Evolutionary conservation across 2,797 vertebrate genomes (phyloP).

Genomic region (Gallirallus australis): DNA sequence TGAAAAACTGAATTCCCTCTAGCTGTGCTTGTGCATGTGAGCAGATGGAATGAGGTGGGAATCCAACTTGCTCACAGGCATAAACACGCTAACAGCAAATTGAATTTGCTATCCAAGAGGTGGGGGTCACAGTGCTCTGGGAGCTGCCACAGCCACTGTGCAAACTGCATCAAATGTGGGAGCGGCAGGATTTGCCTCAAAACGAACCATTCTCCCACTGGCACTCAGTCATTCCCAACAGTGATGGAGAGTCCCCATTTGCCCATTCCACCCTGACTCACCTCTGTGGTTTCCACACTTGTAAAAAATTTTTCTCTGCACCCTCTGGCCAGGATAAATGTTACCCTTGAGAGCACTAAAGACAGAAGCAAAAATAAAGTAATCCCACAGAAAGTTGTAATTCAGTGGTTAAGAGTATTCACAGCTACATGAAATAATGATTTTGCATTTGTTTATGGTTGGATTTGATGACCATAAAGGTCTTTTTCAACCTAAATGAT

Average conservation of each 20-base stretch:
- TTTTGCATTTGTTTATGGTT: neutral
- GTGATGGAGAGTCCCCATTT: neutral
- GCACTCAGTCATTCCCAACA: neutral
- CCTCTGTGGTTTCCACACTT: neutral
- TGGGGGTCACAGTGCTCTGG: neutral
- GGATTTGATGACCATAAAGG: neutral
- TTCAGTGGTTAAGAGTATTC: neutral
- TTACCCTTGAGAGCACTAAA: neutral
- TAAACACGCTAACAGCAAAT: constrained; percentile 34
- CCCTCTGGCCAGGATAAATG: neutral
- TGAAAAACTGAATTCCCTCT: constrained; percentile 19
- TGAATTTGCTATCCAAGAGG: neutral
- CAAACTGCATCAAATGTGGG: neutral
- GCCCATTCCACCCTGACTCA: fast-evolving
- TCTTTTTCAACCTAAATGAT: neutral
- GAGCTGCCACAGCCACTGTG: neutral
- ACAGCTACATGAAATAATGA: neutral
- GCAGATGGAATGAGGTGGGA: constrained; percentile 47
- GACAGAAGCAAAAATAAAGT: neutral
- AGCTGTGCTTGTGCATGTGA: constrained; percentile 16
- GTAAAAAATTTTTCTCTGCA: fast-evolving
- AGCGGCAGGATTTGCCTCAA: neutral
- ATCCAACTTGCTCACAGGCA: constrained; percentile 24
- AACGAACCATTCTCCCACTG: neutral
- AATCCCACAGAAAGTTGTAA: neutral